Percentiles rank a stretch among this genome's conserved stretches.
These are phyloP conservation scores for Heliconius hortense DNA, from an alignment of 2,888 invertebrate genomes.

Conservation along the genomic window DNA sequence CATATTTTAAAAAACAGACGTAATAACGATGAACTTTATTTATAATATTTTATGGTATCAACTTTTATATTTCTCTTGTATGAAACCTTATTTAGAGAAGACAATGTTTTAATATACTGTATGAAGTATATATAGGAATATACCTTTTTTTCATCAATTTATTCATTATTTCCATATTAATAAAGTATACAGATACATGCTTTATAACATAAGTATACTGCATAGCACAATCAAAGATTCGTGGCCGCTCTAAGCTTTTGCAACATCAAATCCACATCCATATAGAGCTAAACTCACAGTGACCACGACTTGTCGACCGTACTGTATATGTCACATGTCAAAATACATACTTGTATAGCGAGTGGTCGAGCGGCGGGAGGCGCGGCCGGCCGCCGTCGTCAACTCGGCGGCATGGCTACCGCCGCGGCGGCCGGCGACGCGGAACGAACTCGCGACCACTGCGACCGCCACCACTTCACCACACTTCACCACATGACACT, in stretches of 20 bases:
- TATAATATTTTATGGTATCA: background rate
- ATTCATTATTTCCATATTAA: no score
- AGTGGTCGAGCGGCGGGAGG: conserved; percentile 72
- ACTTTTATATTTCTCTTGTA: background rate
- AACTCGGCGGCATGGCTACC: conserved; percentile 72
- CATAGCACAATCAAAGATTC: no score
- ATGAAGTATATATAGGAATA: background rate
- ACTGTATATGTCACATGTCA: background rate
- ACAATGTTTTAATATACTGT: background rate
- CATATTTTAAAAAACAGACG: background rate
- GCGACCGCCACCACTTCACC: conserved; percentile 52
- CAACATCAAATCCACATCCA: background rate
- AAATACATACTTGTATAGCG: conserved; percentile 61
- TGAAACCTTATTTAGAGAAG: background rate
- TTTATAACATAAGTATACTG: no score
- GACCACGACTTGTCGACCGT: background rate
- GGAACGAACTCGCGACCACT: conserved; percentile 44
- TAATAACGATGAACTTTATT: no score
- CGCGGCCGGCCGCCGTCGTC: conserved; percentile 76
- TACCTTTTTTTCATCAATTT: background rate
- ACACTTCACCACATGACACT: conserved; percentile 49
- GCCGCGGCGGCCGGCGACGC: conserved; percentile 52
- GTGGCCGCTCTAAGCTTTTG: no score
- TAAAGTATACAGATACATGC: no score
- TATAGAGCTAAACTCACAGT: background rate